A percentile compares a stretch with the other conserved stretches of the same genome.
Conservation (phyloP, 2,113 vertebrate genomes). For the Otus sunia region DNA sequence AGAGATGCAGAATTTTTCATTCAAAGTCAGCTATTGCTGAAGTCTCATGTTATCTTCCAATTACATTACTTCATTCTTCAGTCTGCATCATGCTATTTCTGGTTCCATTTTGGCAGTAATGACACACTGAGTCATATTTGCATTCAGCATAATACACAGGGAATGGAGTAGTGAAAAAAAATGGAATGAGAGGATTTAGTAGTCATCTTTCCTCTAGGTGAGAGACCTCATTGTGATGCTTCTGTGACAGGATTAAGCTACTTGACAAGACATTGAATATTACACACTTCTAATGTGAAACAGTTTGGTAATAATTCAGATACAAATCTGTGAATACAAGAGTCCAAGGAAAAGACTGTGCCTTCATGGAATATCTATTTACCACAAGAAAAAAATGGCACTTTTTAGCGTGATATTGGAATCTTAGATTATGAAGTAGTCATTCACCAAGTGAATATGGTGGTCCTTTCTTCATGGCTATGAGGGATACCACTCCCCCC, state of each 20-base stretch:
- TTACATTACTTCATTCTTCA: not conserved
- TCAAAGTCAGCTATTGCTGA: not conserved
- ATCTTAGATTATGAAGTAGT: not conserved
- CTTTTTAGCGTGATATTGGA: not conserved
- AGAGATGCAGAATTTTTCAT: not conserved
- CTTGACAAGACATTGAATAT: not conserved
- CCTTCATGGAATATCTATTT: not conserved
- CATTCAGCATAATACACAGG: not conserved
- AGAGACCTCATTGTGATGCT: not conserved
- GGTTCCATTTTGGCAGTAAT: not conserved
- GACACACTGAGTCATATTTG: not conserved
- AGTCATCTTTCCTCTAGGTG: not conserved
- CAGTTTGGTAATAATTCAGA: not conserved
- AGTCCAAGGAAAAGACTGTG: not conserved
- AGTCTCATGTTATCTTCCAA: not conserved
- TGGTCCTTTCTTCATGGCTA: not conserved
- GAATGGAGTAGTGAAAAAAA: not conserved
- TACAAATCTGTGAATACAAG: not conserved
- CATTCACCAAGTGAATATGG: not conserved
- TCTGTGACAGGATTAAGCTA: not conserved
- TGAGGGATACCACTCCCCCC: fast-evolving
- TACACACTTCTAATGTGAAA: not conserved
- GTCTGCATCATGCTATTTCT: not conserved
- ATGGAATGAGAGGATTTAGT: not conserved
- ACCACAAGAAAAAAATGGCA: not conserved